phyloP scores from a whole-genome alignment of 30 jellyfish, hydroid and myxozoan genomes.

The Nemopilema nomurai region DNA sequence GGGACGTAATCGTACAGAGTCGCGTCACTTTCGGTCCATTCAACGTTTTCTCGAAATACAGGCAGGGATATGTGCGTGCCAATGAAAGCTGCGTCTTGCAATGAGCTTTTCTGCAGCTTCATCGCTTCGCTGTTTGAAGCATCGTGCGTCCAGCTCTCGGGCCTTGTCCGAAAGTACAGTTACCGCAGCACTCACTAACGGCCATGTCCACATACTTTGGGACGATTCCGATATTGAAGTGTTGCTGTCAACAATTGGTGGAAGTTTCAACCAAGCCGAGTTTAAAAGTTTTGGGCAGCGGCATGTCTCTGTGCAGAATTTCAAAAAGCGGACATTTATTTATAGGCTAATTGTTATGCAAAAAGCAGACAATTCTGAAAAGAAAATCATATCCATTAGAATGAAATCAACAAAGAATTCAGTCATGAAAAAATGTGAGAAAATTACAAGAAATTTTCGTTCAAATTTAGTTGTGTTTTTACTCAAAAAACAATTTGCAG shows the following conservation, averaged over 20 bases:
- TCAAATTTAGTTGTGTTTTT: too few species aligned
- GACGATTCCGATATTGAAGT: slow-evolving; percentile 16
- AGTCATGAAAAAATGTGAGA: too few species aligned
- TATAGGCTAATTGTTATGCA: too few species aligned
- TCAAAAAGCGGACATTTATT: too few species aligned
- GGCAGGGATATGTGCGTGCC: slow-evolving; percentile 65
- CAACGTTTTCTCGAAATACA: slow-evolving; percentile 14
- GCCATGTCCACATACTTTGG: slow-evolving; percentile 35
- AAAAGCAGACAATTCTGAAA: too few species aligned
- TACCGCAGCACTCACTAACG: slow-evolving; percentile 35
- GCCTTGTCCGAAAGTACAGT: slow-evolving; percentile 64
- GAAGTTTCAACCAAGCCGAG: slow-evolving; percentile 10
- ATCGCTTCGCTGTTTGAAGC: slow-evolving; percentile 21
- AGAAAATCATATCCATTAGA: too few species aligned
- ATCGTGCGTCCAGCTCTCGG: slow-evolving; percentile 53
- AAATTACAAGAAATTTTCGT: too few species aligned
- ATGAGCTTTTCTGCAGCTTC: slow-evolving; percentile 7
- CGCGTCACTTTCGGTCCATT: slow-evolving; percentile 9
- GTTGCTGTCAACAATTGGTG: slow-evolving; percentile 23
- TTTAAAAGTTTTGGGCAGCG: slow-evolving; percentile 42
- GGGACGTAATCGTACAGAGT: slow-evolving; percentile 27
- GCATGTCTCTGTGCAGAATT: slow-evolving; percentile 25
- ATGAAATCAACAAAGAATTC: too few species aligned
- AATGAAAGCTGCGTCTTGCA: slow-evolving; percentile 12
- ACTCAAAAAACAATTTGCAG: too few species aligned